Evolutionary conservation across 1,140 invertebrate genomes (phyloP), one percentile per base, ranked within the genome.

Genomic region (Cyphomyrmex costatus): DNA sequence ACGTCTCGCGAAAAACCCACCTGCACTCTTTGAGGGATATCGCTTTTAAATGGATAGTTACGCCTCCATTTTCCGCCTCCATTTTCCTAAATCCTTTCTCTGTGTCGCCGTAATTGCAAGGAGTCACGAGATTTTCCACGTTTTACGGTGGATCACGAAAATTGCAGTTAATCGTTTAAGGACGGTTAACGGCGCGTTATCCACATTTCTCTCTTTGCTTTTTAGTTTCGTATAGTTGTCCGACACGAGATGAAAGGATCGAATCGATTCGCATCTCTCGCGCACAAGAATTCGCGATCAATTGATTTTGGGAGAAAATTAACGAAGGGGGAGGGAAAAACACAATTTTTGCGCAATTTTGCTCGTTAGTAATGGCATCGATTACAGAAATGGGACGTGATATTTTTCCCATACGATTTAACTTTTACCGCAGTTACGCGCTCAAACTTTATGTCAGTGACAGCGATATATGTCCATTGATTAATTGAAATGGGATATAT

Each of bases 401-500:
- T 71, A 74, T 74, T 83, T 73, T 83, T 74, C 5, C 36, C 36
- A 36, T 58, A 36, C 30, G 46, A 70, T 83, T 83, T 60, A 83
- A 83, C 53, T 83, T 83, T 83, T 71, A 73, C 51, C 53, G 66
- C 51, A 36, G 14, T 24, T 56, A 60, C 65, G 49, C 51, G 78
- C 36, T 42, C 79, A 30, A 73, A 58, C 36, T 53, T 46, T 58
- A 36, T 60, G 33, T 27, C 68, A 8, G 66, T 74, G 79, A 83
- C 68, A 83, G 36, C 68, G 53, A 74, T 74, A 73, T 36, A 33
- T 14, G 56, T 73, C 42, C 24, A 53, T 83, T 83, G 79, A 83
- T 83, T 83, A 83, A 83, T 83, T 83, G 79, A 83, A 83, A 74
- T 83, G 24, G 53, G 53, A 83, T 83, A 83, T 74, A 74, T 83